Evolutionary conservation across 2,113 vertebrate genomes (phyloP).

Genomic region (Zapus hudsonius): DNA sequence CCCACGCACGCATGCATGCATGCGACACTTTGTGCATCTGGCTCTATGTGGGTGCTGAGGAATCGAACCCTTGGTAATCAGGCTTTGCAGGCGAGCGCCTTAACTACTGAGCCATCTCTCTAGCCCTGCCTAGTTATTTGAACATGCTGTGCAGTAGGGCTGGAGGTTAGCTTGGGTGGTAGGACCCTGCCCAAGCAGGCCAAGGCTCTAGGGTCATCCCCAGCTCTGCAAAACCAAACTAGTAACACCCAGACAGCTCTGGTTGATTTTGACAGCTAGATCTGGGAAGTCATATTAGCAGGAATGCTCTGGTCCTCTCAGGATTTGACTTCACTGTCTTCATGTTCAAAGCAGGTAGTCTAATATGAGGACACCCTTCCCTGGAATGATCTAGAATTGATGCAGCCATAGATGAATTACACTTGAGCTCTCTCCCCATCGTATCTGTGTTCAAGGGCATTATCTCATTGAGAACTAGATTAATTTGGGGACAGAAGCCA

Average conservation of each 20-base stretch:
- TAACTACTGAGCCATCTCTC: too few species aligned
- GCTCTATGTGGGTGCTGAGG: too few species aligned
- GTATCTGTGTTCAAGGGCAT: not conserved
- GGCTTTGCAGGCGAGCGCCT: too few species aligned
- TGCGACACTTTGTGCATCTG: too few species aligned
- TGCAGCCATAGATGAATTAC: not conserved
- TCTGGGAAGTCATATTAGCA: conserved; percentile 4
- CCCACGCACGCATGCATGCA: too few species aligned
- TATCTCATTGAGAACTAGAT: not conserved
- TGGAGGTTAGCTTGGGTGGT: too few species aligned
- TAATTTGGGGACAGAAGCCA: not conserved
- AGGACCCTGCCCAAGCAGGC: not conserved
- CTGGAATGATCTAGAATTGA: not conserved
- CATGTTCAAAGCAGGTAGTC: not conserved
- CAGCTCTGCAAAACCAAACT: not conserved
- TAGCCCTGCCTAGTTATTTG: too few species aligned
- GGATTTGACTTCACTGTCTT: not conserved
- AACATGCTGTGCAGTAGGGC: not conserved
- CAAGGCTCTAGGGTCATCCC: not conserved
- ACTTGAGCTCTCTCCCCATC: not conserved
- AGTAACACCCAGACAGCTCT: not conserved
- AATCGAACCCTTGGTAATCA: too few species aligned
- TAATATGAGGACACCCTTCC: not conserved
- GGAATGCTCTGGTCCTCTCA: not conserved
- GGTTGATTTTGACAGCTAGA: not conserved